Percentiles rank a stretch among this genome's conserved stretches.
These are phyloP conservation scores for Sebastes iracundus DNA, from an alignment of 2,797 vertebrate species.

Conservation along the genomic window DNA sequence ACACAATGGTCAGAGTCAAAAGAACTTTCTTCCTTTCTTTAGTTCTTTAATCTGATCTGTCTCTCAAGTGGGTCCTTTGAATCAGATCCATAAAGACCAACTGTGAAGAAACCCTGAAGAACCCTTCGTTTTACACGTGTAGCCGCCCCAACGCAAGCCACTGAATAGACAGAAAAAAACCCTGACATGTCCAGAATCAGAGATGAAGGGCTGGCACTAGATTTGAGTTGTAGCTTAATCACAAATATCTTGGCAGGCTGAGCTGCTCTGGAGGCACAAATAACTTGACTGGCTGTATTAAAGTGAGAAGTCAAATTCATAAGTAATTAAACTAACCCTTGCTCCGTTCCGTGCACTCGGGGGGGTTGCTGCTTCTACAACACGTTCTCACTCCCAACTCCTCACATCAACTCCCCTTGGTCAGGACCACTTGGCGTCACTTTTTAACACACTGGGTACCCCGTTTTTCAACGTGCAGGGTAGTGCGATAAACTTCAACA, in stretches of 20 bases:
- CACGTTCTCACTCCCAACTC: neutral
- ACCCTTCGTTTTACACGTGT: neutral
- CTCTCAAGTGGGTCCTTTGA: slow-evolving; percentile 3
- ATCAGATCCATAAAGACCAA: slow-evolving; percentile 20
- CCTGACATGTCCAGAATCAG: slow-evolving; percentile 28
- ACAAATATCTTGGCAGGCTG: neutral
- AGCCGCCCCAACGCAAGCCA: neutral
- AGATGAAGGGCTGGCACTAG: neutral
- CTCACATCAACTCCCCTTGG: neutral
- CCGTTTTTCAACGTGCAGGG: neutral
- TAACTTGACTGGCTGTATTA: neutral
- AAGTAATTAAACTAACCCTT: neutral
- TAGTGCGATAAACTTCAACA: neutral
- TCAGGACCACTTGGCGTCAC: neutral
- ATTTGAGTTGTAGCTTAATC: slow-evolving; percentile 27
- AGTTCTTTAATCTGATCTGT: slow-evolving; percentile 28
- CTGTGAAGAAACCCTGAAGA: slow-evolving; percentile 13
- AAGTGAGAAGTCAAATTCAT: neutral
- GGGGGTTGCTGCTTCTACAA: neutral
- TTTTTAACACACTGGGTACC: neutral
- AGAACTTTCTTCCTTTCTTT: neutral
- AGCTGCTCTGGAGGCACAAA: slow-evolving; percentile 38
- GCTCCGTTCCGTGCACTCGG: neutral
- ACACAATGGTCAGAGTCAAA: neutral
- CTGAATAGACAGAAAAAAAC: slow-evolving; percentile 1